phyloP scores from a whole-genome alignment of 2,113 vertebrate species.

The Aramus guarauna region DNA sequence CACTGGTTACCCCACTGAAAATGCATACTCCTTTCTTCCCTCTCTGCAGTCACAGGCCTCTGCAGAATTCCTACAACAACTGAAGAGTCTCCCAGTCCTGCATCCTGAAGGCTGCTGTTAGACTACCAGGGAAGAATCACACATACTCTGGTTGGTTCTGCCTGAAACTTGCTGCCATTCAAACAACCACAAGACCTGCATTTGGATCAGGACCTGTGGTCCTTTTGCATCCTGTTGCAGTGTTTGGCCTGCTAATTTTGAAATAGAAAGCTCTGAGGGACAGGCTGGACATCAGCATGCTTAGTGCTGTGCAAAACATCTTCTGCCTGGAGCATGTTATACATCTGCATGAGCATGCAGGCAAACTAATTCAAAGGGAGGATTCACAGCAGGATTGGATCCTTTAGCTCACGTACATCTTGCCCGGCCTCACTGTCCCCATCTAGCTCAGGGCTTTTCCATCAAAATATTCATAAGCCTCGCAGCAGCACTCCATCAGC shows the following conservation, averaged over 20 bases:
- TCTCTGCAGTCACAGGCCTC: neutral
- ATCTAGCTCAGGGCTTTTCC: neutral
- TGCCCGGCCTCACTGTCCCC: neutral
- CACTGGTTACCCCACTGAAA: neutral
- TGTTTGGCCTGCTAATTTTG: neutral
- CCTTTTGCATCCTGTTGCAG: neutral
- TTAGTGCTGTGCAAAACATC: neutral
- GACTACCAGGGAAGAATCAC: neutral
- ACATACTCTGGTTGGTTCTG: neutral
- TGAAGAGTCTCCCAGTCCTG: neutral
- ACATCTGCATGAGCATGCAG: neutral
- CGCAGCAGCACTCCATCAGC: neutral
- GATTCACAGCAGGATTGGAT: neutral
- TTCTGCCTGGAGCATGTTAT: neutral
- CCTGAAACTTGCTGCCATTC: neutral
- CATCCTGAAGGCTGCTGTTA: neutral
- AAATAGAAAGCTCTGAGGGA: neutral
- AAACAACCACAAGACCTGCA: neutral
- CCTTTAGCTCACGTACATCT: neutral
- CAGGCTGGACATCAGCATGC: neutral
- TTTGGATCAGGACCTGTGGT: neutral
- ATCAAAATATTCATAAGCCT: slow-evolving; percentile 1
- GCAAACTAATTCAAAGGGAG: neutral
- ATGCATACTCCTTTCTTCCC: neutral
- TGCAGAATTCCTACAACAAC: neutral